Percentiles rank a stretch among this genome's conserved stretches.
Conservation (phyloP, 1,140 invertebrate species). For the Plectus sambesii region DNA sequence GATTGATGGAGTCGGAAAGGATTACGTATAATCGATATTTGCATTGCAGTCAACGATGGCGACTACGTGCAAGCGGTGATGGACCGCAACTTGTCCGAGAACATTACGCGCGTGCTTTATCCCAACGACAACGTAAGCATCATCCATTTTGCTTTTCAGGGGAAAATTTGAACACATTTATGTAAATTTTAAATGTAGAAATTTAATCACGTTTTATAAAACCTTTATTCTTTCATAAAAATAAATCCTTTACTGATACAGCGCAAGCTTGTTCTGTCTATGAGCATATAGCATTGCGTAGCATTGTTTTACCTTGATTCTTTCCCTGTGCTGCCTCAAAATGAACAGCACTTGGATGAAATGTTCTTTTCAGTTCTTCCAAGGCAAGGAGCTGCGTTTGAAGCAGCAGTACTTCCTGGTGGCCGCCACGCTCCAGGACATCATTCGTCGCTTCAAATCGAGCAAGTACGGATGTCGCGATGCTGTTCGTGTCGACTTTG, state of each 20-base stretch:
- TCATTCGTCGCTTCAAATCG: constrained; percentile 81
- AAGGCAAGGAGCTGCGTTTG: constrained; percentile 89
- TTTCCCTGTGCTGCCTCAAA: no score
- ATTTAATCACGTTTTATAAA: no score
- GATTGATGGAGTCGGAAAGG: no score
- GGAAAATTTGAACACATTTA: no score
- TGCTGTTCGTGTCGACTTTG: constrained; percentile 70
- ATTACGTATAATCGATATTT: no score
- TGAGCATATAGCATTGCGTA: neutral
- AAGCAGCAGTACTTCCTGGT: constrained; percentile 99
- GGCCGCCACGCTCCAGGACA: constrained; percentile 79
- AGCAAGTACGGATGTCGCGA: constrained; percentile 80
- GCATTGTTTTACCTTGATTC: no score
- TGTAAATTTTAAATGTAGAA: no score
- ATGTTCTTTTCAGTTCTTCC: constrained; percentile 58
- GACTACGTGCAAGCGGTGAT: constrained; percentile 98
- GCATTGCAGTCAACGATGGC: constrained; percentile 76
- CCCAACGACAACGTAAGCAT: constrained; percentile 80
- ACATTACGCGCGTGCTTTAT: constrained; percentile 91
- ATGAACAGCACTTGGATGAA: no score
- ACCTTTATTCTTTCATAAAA: neutral
- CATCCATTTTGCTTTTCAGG: constrained; percentile 7
- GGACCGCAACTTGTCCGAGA: constrained; percentile 91
- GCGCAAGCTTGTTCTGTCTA: neutral
- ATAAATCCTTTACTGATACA: neutral